Conservation (phyloP, 2,113 vertebrate genomes). For the Oxygymnocypris stewartii region DNA sequence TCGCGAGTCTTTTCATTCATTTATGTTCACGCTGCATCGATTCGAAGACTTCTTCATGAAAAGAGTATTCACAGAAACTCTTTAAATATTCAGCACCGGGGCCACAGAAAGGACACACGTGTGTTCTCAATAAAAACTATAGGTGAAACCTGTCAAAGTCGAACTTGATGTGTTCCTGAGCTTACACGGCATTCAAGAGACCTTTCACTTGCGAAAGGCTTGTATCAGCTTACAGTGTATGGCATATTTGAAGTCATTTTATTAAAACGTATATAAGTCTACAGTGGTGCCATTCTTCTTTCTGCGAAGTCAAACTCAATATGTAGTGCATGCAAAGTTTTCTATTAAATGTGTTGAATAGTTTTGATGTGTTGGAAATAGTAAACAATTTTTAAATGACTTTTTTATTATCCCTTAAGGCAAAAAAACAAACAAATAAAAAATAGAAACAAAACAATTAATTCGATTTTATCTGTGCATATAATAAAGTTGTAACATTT, state of each 20-base stretch:
- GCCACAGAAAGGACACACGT: neutral
- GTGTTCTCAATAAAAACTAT: slow-evolving; percentile 30
- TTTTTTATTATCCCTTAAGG: neutral
- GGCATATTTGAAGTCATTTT: neutral
- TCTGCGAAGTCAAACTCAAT: neutral
- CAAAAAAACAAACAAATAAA: neutral
- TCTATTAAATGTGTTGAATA: neutral
- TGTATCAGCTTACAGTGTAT: neutral
- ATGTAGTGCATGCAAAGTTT: neutral
- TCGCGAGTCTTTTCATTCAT: neutral
- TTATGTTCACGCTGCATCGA: neutral
- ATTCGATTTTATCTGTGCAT: neutral
- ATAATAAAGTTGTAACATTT: neutral
- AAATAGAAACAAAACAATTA: neutral
- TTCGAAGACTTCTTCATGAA: neutral
- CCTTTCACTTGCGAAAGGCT: neutral
- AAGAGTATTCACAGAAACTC: neutral
- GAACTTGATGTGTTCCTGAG: neutral
- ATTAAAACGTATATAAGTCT: neutral
- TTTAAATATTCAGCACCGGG: slow-evolving; percentile 26
- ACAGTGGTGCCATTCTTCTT: neutral
- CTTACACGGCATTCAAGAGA: neutral
- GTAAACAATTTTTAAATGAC: neutral
- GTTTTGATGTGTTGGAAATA: neutral
- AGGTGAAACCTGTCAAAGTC: slow-evolving; percentile 28